These are phyloP conservation scores for Isurus oxyrinchus DNA, from an alignment of 2,113 vertebrate genomes.

Conservation along the genomic window DNA sequence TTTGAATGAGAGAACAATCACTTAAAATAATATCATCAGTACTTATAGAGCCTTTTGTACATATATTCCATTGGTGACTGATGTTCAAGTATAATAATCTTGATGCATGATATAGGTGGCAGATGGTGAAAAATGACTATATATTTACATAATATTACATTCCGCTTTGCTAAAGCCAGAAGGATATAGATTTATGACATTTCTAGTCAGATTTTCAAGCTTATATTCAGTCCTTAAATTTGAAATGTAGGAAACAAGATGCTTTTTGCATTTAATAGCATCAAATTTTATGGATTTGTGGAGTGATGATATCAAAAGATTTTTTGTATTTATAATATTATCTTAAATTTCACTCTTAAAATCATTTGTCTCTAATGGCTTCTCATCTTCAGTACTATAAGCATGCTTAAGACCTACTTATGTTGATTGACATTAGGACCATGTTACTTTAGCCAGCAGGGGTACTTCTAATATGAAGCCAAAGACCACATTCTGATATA, in stretches of 20 bases:
- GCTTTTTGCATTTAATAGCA: not conserved
- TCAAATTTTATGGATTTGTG: not conserved
- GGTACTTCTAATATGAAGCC: no score
- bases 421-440: not conserved
- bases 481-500: no score
- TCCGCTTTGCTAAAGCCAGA: not conserved
- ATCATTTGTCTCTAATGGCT: not conserved
- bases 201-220: not conserved
- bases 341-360: not conserved
- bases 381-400: not conserved
- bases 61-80: slow-evolving; percentile 21
- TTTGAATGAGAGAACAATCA: not conserved
- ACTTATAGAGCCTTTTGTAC: slow-evolving; percentile 36
- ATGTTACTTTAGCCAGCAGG: not conserved
- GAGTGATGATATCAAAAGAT: not conserved
- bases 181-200: not conserved
- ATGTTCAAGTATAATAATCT: slow-evolving; percentile 20
- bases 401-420: not conserved
- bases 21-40: not conserved
- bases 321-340: not conserved
- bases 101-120: slow-evolving; percentile 15
- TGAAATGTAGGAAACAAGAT: not conserved
- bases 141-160: not conserved
- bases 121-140: slow-evolving; percentile 32
- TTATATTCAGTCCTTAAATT: not conserved